These are phyloP conservation scores for Nemurella pictetii DNA, from an alignment of 2,888 invertebrate species.

Conservation along the genomic window DNA sequence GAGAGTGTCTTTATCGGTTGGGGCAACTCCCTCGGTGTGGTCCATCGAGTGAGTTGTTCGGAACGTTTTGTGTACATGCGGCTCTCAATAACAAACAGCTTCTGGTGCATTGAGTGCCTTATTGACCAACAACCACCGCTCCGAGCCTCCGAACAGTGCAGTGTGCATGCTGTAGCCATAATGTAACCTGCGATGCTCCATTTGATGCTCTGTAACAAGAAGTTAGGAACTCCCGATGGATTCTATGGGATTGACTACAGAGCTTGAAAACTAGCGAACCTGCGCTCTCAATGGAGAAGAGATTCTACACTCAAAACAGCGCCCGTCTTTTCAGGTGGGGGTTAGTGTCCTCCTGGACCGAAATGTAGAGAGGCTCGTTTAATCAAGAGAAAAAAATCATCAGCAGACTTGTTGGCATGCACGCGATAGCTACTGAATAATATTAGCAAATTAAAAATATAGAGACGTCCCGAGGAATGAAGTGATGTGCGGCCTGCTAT, in stretches of 20 bases:
- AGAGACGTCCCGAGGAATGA: not conserved
- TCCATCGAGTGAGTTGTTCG: not conserved
- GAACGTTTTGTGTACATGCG: not conserved
- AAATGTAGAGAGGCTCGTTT: no score
- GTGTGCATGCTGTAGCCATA: not conserved
- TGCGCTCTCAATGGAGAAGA: no score
- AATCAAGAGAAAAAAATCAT: no score
- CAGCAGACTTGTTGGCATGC: not conserved
- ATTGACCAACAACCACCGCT: constrained; percentile 6
- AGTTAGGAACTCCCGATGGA: not conserved
- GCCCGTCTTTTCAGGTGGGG: no score
- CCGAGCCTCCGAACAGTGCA: no score
- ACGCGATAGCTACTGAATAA: not conserved
- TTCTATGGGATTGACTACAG: not conserved
- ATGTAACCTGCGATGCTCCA: not conserved
- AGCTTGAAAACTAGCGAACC: no score
- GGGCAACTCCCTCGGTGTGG: not conserved
- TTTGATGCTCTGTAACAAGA: not conserved
- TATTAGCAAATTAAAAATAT: not conserved
- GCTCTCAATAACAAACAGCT: not conserved
- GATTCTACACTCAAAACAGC: no score
- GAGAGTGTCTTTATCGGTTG: no score
- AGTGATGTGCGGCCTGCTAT: not conserved
- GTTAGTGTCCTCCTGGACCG: no score
- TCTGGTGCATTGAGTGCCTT: not conserved